These are phyloP conservation scores for Drosophila setosimentum DNA, from an alignment of 2,888 invertebrate genomes.

Conservation along the genomic window DNA sequence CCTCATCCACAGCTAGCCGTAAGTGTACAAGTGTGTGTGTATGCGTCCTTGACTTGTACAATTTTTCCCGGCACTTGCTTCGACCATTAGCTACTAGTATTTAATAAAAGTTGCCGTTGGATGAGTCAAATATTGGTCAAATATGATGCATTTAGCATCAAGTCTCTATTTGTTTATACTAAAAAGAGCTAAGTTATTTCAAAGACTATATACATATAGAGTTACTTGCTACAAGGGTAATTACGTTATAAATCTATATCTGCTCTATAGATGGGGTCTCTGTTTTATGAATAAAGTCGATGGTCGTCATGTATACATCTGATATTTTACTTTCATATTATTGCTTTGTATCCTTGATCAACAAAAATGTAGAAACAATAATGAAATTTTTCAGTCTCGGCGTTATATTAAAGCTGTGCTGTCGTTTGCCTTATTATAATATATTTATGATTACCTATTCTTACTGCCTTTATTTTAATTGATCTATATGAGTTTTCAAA, in stretches of 20 bases:
- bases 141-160: neutral
- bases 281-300: neutral
- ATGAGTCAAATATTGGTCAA: neutral
- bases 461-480: neutral
- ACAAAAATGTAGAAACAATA: neutral
- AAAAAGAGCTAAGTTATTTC: neutral
- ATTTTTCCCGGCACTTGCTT: slow-evolving; percentile 48
- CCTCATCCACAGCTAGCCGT: slow-evolving; percentile 23
- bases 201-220: neutral
- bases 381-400: neutral
- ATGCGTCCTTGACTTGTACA: slow-evolving; percentile 68
- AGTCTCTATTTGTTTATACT: neutral
- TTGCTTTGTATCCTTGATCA: neutral
- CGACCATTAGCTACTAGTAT: slow-evolving; percentile 9
- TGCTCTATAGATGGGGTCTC: neutral
- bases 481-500: neutral
- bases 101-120: neutral
- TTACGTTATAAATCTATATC: neutral
- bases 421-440: neutral
- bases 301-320: neutral
- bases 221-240: neutral
- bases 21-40: neutral
- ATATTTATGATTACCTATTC: neutral
- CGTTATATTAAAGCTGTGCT: neutral
- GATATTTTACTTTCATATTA: neutral